Percentiles rank a stretch among this genome's conserved stretches.
Evolutionary conservation across 2,797 vertebrate genomes (phyloP).

Genomic region (Gallinago stenura): DNA sequence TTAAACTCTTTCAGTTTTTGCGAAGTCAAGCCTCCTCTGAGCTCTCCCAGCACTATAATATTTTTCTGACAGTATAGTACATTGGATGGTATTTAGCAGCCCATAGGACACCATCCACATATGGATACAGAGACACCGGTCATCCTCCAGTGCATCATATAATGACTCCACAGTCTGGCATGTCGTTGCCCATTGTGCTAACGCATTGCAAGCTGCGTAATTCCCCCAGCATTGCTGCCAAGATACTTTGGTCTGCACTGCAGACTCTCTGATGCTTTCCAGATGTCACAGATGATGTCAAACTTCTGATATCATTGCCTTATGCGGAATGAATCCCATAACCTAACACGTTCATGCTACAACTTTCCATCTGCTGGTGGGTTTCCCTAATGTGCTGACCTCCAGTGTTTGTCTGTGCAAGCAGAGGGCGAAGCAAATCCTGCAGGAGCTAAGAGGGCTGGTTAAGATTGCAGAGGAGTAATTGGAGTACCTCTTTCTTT

Average conservation of each 20-base stretch:
- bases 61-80: neutral
- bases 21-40: neutral
- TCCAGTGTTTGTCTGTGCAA: neutral
- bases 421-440: neutral
- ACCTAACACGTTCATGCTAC: neutral
- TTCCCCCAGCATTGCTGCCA: neutral
- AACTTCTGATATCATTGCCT: neutral
- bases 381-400: neutral
- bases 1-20: neutral
- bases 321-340: neutral
- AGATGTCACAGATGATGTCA: conserved; percentile 22
- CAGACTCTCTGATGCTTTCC: neutral
- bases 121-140: neutral
- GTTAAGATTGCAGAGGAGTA: neutral
- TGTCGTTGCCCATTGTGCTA: fast-evolving
- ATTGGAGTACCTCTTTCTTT: neutral
- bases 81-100: neutral
- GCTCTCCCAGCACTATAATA: neutral
- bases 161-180: neutral
- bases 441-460: neutral
- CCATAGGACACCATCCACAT: too few species aligned
- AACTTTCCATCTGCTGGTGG: neutral
- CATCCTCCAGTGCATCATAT: neutral
- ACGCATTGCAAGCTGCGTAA: neutral
- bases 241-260: neutral